These are phyloP conservation scores for Porphyrio hochstetteri DNA, from an alignment of 2,113 vertebrate species.

Conservation along the genomic window DNA sequence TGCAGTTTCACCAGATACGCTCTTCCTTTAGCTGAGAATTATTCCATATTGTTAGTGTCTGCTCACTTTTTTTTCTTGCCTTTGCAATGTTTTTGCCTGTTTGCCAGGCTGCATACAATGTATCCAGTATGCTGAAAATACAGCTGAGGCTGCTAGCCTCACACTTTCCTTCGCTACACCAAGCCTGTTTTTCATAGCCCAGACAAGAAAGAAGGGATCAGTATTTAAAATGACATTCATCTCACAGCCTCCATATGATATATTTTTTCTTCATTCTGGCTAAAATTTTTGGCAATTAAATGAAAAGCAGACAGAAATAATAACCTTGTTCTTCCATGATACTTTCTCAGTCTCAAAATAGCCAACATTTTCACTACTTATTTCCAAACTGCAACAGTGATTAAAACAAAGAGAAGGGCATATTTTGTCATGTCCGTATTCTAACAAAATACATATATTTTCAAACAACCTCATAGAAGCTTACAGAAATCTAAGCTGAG, in stretches of 20 bases:
- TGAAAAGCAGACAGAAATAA: not conserved
- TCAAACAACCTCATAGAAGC: not conserved
- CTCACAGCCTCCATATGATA: not conserved
- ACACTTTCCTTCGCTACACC: not conserved
- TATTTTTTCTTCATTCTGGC: not conserved
- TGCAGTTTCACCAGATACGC: not conserved
- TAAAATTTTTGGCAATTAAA: not conserved
- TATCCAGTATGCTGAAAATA: not conserved
- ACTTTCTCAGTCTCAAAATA: not conserved
- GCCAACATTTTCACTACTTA: not conserved
- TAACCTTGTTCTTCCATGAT: not conserved
- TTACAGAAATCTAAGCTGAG: not conserved
- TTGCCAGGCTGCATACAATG: not conserved
- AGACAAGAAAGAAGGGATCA: not conserved
- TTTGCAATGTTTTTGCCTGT: not conserved
- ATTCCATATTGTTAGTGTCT: not conserved
- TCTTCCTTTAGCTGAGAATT: not conserved
- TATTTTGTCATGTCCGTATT: not conserved
- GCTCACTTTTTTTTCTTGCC: not conserved
- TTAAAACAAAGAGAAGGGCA: not conserved
- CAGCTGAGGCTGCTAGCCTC: not conserved
- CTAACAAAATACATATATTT: not conserved
- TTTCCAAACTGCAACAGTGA: not conserved
- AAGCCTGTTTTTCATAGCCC: not conserved
- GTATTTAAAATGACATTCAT: not conserved